Base-by-base conservation (phyloP, 2,797 vertebrate species). In the Setipinna tenuifilis region DNA sequence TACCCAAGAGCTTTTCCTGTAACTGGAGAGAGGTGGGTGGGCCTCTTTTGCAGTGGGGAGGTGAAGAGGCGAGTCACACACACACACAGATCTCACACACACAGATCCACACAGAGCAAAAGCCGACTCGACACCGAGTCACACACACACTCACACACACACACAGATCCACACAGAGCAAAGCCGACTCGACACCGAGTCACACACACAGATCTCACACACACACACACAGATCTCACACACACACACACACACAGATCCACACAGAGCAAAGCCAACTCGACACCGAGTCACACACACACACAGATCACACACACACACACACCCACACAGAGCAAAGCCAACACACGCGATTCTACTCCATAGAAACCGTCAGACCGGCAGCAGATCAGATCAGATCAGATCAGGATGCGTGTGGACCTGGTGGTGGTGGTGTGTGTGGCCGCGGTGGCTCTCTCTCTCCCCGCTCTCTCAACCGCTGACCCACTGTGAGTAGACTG, bases 391-490 rank as follows among this genome's bases (percentile, higher is more conserved):
- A 78, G 35, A n/a, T n/a, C n/a, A n/a, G n/a, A n/a, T n/a, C 17
- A 19, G 50, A 54, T 54, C 71, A 78, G 35, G 35, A 78, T 78
- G 71, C 16, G 35, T 78, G 16, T 78, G 71, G 71, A 78, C 71
- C 17, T 81, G n/a, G 65, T 78, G 71, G 65, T 78, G 71, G 35
- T 78, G 71, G 16, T 92, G 87, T 90, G 90, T 88, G 87, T 93
- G 71, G 44, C 57, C 61, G 50, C 91, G 90, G 93, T 90, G 90
- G 88, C 86, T 85, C 82, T 93, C 87, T 89, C 91, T 89, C 78
- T 86, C 44, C 19, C 90, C 58, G 0, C 14, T 90, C 6, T 86
- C 41, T 71, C 85, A 83, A 41, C 35, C 35, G 2, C 35, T 41
- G 35, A 41, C 35, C 35, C 35, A 41, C 35, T 41, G 35, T 41